Evolutionary conservation across 1,140 invertebrate species (phyloP).

Genomic region (Papilio xuthus): DNA sequence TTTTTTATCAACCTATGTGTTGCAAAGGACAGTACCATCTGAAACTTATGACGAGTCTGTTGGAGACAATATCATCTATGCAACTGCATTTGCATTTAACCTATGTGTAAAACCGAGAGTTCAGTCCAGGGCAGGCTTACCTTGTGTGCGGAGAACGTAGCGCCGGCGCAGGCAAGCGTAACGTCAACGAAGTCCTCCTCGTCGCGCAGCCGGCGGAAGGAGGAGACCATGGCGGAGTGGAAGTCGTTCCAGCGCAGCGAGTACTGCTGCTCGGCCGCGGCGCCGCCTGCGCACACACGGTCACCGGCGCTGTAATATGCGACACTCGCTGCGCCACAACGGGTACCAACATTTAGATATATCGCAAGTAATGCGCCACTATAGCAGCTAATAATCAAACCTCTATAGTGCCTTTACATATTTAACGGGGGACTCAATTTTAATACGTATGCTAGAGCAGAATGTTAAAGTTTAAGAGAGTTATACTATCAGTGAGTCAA

Average conservation of each 20-base stretch:
- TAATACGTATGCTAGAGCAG: too few relatives aligned
- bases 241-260: conserved; percentile 97
- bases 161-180: conserved; percentile 94
- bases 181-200: conserved; percentile 96
- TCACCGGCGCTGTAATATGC: conserved; percentile 36
- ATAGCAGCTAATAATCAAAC: neutral
- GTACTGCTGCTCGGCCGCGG: conserved; percentile 90
- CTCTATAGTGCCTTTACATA: neutral
- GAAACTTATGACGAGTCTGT: too few relatives aligned
- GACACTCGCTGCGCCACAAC: conserved; percentile 34
- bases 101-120: neutral
- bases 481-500: too few relatives aligned
- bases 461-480: too few relatives aligned
- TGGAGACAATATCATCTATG: neutral
- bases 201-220: conserved; percentile 91
- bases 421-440: too few relatives aligned
- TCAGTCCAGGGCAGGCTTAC: conserved; percentile 65
- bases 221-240: conserved; percentile 93
- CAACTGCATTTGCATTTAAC: neutral
- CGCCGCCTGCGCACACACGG: conserved; percentile 59
- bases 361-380: neutral
- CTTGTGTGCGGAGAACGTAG: conserved; percentile 94
- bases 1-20: too few relatives aligned
- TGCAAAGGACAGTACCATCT: too few relatives aligned
- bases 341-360: neutral